Evolutionary conservation across 2,113 vertebrate genomes (phyloP), one percentile per base, ranked within the genome.

Genomic region (Theristicus caerulescens): DNA sequence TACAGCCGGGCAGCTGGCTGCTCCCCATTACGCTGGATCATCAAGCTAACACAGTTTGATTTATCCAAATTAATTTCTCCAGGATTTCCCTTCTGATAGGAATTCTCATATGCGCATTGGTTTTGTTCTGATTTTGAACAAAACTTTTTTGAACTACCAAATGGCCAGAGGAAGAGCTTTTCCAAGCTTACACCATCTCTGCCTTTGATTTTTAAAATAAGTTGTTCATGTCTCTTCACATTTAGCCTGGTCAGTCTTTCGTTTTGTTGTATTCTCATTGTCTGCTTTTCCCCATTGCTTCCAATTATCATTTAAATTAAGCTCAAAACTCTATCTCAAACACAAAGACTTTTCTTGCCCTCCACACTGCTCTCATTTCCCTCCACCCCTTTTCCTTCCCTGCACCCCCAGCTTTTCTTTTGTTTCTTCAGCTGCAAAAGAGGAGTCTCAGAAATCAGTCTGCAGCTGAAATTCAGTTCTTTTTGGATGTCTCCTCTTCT

Each of bases 251-350:
- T 47, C 84, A 93, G 64, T 44, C 70, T 83, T 96, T 91, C 87
- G 73, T 93, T 94, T 94, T 65, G 25, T 40, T 82, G 20, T 38
- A 21, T 80, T 85, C 58, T 70, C 46, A 74, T 77, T 87, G 82
- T 82, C 83, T 93, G 44, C 27, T 70, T 96, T 61, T 32, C 42
- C 67, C 65, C 34, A 55, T 42, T 86, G 38, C 46, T 94, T 86
- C 46, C 8, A 14, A 93, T 95, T 91, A 86, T 77, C 32, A 95
- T 95, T 96, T 65, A 97, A 94, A 91, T 90, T 89, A 89, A 81
- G 26, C 84, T 90, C 49, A 88, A 83, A 96, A 58, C 31, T 89
- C 73, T 36, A 61, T 84, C n/a, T 36, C 55, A 71, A 94, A 66
- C 42, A 84, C 59, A 94, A 84, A 91, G 89, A 16, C 29, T 80